Conservation (phyloP, 92 coral and sea anemone genomes). For the Hydrozoanthus gracilis region DNA sequence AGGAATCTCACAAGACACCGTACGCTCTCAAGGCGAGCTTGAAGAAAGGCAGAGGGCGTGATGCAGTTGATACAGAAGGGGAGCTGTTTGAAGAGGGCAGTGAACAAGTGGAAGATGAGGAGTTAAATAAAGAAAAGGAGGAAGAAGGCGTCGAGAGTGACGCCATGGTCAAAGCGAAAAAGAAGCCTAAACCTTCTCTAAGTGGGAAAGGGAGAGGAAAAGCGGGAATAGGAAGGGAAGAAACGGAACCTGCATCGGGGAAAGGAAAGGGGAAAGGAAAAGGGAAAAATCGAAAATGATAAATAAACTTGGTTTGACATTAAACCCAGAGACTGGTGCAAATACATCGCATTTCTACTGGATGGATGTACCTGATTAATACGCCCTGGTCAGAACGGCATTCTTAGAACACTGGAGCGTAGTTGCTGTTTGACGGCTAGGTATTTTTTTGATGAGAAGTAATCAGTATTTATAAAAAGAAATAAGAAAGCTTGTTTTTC, state of each 20-base stretch:
- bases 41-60: slow-evolving; percentile 75
- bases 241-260: slow-evolving; percentile 26
- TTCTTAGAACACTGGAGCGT: too few relatives aligned
- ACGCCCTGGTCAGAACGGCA: too few relatives aligned
- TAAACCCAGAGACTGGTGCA: too few relatives aligned
- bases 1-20: slow-evolving; percentile 84
- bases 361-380: too few relatives aligned
- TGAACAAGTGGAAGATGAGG: slow-evolving; percentile 38
- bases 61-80: slow-evolving; percentile 46
- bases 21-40: slow-evolving; percentile 73
- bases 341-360: too few relatives aligned
- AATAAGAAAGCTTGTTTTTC: too few relatives aligned
- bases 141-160: slow-evolving; percentile 71
- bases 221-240: slow-evolving; percentile 40
- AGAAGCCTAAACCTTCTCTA: slow-evolving; percentile 53
- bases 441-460: too few relatives aligned
- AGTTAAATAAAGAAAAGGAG: slow-evolving; percentile 60
- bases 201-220: slow-evolving; percentile 55
- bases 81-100: slow-evolving; percentile 53
- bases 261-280: slow-evolving; percentile 77
- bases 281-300: slow-evolving; percentile 54
- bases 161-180: slow-evolving; percentile 80
- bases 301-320: background rate
- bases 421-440: too few relatives aligned
- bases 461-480: too few relatives aligned